These are phyloP conservation scores for Lichenostomus cassidix DNA, from an alignment of 2,113 vertebrate species.

Conservation along the genomic window DNA sequence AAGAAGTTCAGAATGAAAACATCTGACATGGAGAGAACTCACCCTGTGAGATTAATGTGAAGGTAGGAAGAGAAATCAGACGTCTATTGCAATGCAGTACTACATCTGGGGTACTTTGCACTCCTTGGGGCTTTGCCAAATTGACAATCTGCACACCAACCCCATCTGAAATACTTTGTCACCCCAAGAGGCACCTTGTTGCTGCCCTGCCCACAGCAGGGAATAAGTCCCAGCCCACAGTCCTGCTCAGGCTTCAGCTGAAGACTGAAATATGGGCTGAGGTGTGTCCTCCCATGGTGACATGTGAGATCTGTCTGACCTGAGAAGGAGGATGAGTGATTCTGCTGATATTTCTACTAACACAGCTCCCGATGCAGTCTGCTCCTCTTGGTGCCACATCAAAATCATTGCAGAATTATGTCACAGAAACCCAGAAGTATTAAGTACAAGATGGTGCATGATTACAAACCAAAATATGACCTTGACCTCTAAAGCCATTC, in stretches of 20 bases:
- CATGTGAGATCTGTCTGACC: not conserved
- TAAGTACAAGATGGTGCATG: not conserved
- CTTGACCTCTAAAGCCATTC: not conserved
- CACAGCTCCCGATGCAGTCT: not conserved
- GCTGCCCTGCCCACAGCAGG: not conserved
- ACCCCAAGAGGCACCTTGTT: not conserved
- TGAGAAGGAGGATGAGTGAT: not conserved
- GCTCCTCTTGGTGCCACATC: not conserved
- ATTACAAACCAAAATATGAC: not conserved
- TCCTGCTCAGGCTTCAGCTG: not conserved
- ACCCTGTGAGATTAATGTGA: not conserved
- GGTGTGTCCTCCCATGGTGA: not conserved
- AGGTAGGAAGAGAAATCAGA: not conserved
- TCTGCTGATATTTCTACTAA: not conserved
- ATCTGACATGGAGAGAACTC: not conserved
- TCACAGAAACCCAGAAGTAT: not conserved
- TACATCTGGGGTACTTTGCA: not conserved
- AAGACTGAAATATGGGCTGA: not conserved
- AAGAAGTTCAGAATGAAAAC: constrained; percentile 3
- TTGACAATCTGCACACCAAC: not conserved
- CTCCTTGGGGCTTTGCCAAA: not conserved
- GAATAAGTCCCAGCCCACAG: not conserved
- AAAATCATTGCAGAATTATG: not conserved
- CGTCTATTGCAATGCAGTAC: not conserved
- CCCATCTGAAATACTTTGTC: not conserved